Evolutionary conservation across 1,140 invertebrate species (phyloP), one percentile per base, ranked within the genome.

Genomic region (Calliphora vicina): DNA sequence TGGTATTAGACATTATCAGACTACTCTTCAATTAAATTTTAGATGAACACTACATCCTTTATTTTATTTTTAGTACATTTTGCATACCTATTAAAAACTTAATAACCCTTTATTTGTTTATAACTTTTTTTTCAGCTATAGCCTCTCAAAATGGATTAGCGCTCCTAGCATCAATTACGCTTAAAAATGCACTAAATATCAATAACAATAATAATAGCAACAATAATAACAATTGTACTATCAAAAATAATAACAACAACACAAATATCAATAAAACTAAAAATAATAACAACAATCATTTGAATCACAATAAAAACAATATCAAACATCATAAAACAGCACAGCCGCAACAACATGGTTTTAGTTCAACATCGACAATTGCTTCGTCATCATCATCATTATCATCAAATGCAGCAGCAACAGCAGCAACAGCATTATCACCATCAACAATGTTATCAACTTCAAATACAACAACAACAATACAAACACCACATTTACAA

Each of bases 161-260:
- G 72, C 80, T 88, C 29, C 85, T 89, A 50, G 87, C 87, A 74
- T 87, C 88, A 80, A 57, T 87, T 85, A 85, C 86, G 78, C 81
- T 89, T 83, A 87, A 87, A 81, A 89, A 86, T 85, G 85, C 86
- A 85, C 86, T 89, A 78, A 89, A 89, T 83, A 87, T 89, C 42
- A 89, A 88, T 81, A 89, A 85, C 45, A 88, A 84, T 76, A 86
- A 87, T 76, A 88, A 83, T 29, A 84, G 84, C 15, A 86, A 83
- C 43, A 84, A 81, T 45, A 84, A 82, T 50, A 83, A 80, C 50
- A 81, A 82, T 23, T 84, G 45, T 43, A 83, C 78, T 25, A 84
- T 45, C 23, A 67, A 83, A 76, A 83, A 81, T 43, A 84, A 35
- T 74, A 82, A 72, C 45, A 83, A n/a, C n/a, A n/a, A n/a, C n/a